Evolutionary conservation across 2,888 invertebrate species (phyloP), one percentile per base, ranked within the genome.

Genomic region (Thera obeliscata): DNA sequence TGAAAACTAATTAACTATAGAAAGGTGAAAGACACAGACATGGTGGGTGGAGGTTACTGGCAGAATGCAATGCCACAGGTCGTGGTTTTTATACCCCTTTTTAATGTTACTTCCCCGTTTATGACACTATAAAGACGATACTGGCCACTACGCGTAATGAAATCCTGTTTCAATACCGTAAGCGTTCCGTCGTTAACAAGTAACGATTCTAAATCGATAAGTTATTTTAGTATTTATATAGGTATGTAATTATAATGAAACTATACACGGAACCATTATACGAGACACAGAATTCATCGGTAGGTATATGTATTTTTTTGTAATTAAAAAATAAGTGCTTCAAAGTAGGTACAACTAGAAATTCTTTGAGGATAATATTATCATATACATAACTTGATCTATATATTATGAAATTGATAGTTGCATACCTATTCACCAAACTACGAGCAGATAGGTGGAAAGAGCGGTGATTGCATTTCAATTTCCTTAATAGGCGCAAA

Each of bases 71-170:
- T 90, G 91, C 89, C 89, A 91, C 91, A 92, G 92, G 91, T 93
- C 91, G 91, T 84, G 87, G 87, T 91, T 90, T 93, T 91, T 91
- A 91, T 82, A 84, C 78, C 82, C 87, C 81, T 81, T 86, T 86
- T 90, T 92, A 91, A 91, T 91, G 92, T 90, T 93, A 91, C 91
- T 91, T 90, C 86, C 85, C 76, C 89, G 87, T 93, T 93, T 93
- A 93, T 91, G 91, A 89, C 89, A 91, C 92, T 85, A 92, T 93
- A 93, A 93, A 93, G 89, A 83, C 89, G 89, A 90, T 90, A 88
- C 88, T 85, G 87, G 87, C 91, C 93, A 92, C 93, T 93, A 92
- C 90, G 89, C 87, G 91, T 93, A 93, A 93, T 93, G 93, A 93
- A 93, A 93, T 91, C 90, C 89, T 87, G 84, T 87, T 89, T 92